These are phyloP conservation scores for Monochamus alternatus DNA, from an alignment of 2,888 invertebrate species.

Conservation along the genomic window DNA sequence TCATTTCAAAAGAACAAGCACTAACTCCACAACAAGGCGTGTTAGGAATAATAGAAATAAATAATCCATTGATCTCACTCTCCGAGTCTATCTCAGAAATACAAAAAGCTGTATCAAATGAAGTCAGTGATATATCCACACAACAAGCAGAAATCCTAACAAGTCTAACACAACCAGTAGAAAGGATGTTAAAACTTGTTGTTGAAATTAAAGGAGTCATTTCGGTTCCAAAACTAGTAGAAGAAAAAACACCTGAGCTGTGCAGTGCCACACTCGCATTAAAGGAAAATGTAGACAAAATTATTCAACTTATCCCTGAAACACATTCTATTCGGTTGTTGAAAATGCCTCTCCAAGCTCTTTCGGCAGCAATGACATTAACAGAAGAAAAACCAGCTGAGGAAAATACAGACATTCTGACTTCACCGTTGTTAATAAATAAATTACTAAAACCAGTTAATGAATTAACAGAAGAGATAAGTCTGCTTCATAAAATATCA, in stretches of 20 bases:
- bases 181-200: slow-evolving; percentile 29
- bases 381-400: neutral
- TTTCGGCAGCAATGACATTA: neutral
- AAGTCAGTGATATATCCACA: slow-evolving; percentile 12
- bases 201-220: slow-evolving; percentile 29
- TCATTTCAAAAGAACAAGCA: neutral
- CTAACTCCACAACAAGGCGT: slow-evolving; percentile 4
- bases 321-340: slow-evolving; percentile 41
- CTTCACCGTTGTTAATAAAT: neutral
- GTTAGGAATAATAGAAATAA: neutral
- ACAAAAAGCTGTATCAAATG: neutral
- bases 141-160: slow-evolving; percentile 11
- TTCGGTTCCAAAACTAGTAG: slow-evolving; percentile 43
- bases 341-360: slow-evolving; percentile 8
- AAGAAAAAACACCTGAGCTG: slow-evolving; percentile 49
- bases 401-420: neutral
- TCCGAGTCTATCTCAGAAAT: slow-evolving; percentile 12
- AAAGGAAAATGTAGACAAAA: slow-evolving; percentile 41
- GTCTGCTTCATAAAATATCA: slow-evolving; percentile 38
- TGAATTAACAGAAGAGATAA: slow-evolving; percentile 41
- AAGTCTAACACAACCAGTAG: slow-evolving; percentile 11
- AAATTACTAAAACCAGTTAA: slow-evolving; percentile 22
- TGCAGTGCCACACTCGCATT: slow-evolving; percentile 46
- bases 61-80: neutral
- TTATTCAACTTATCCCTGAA: slow-evolving; percentile 39